Evolutionary conservation across 2,888 invertebrate species (phyloP).

Genomic region (Agriopis leucophaearia): DNA sequence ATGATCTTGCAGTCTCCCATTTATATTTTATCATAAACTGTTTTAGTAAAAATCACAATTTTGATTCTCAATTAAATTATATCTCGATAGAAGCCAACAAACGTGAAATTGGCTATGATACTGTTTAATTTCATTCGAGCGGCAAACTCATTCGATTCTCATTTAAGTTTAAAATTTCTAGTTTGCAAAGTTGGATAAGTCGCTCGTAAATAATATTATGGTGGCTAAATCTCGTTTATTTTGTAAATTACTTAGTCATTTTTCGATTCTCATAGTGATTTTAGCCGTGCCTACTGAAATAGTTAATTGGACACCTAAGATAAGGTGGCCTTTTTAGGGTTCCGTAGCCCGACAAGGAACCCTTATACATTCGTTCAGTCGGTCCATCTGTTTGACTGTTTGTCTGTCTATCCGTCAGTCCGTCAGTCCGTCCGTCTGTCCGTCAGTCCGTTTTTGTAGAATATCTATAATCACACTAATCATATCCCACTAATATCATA

Average conservation of each 20-base stretch:
- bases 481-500: too few species aligned
- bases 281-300: too few species aligned
- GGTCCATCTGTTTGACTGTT: too few species aligned
- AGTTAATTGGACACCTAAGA: too few species aligned
- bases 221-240: conserved; percentile 1
- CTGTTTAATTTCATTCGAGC: conserved; percentile 19
- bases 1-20: not conserved
- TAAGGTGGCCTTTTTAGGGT: too few species aligned
- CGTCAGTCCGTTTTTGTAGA: too few species aligned
- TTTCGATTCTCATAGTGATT: not conserved
- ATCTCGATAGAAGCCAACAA: conserved; percentile 22
- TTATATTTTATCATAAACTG: not conserved
- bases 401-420: too few species aligned
- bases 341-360: too few species aligned
- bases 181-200: conserved; percentile 10
- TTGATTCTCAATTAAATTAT: conserved; percentile 17
- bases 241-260: not conserved
- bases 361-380: too few species aligned
- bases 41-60: not conserved
- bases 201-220: conserved; percentile 9
- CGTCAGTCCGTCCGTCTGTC: too few species aligned
- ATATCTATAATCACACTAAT: too few species aligned
- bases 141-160: conserved; percentile 3
- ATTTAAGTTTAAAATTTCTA: conserved; percentile 19
- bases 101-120: conserved; percentile 33